Evolutionary conservation across 2,888 invertebrate species (phyloP), one percentile per base, ranked within the genome.

Genomic region (Hartigia nigra): DNA sequence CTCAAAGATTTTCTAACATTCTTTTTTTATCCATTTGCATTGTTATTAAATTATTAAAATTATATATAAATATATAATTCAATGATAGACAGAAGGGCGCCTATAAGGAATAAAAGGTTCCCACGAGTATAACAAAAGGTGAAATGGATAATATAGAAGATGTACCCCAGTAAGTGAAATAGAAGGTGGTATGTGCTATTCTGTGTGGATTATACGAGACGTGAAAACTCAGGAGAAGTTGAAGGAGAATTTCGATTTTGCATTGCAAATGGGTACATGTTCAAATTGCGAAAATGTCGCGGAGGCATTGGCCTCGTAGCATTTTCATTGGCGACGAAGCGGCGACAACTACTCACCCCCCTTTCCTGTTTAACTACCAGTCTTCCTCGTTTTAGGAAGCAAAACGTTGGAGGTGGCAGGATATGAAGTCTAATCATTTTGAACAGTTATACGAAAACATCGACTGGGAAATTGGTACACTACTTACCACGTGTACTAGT

Each of bases 261-360:
- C 83, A 84, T 83, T 83, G 84, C 84, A 84, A 84, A 84, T 84
- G 75, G 76, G 77, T 82, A 83, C 83, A 82, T 80, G 82, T 79
- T 82, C 80, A 83, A 84, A 84, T 83, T 84, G 84, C 82, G 77
- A 81, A 78, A 81, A 81, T 78, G 75, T 80, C 77, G 80, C 79
- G 77, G 81, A 79, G 79, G 9, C 9, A 55, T 55, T 23, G 55
- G 23, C 55, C 55, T 55, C 55, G 4, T 39, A 23, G 55, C 23
- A 55, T 55, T 55, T 55, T 55, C 55, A 55, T 55, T 23, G 55
- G 55, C 55, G 39, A 55, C 39, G 39, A 55, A 55, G 23, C 39
- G 39, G 39, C 23, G 23, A 55, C 55, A 55, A 23, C 23, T 2
- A 9, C 55, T 9, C 5, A 55, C 2, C 9, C 39, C 9, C 55